Evolutionary conservation across 2,113 vertebrate species (phyloP), one percentile per base, ranked within the genome.

Genomic region (Chiloscyllium plagiosum): DNA sequence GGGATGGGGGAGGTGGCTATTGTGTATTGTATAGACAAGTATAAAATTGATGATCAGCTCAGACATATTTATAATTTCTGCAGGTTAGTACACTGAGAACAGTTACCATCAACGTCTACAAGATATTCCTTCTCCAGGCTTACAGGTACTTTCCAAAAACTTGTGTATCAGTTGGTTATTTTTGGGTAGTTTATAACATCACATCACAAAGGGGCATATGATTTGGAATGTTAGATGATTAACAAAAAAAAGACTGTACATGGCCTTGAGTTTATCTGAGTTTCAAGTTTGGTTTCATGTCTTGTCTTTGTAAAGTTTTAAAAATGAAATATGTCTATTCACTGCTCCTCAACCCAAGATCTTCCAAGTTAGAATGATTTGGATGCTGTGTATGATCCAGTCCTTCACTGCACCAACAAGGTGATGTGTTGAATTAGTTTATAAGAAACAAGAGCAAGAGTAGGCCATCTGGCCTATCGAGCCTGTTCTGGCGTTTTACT

Each of bases 71-170:
- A 15, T 83, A 72, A 72, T 76, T 95, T 72, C 22, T 95, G 94
- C 97, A 99, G 99, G 98, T 98, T 96, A 99, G 99, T 96, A 98
- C 98, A 80, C 96, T 98, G 37, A 97, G 96, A 96, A 98, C 98
- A 0, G 98, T 99, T 56, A 98, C 97, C 96, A 97, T 97, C 89
- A 99, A 99, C 96, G 37, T 98, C 96, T 99, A 98, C 97, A 98
- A 99, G 97, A 97, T 98, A 96, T 97, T 99, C 96, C 97, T 99
- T 93, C 98, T 99, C 96, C 99, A 99, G 95, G 99, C 99, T 1
- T 98, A 97, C 98, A 99, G 99, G 99, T 99, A 96, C 87, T 96
- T 96, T 83, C 0, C 65, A 42, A 86, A 78, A 12, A 93, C 24
- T 52, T 80, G 19, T n/a, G 65, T 76, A 70, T 61, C 47, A 85